Evolutionary conservation across 2,888 invertebrate genomes (phyloP).

Genomic region (Pollenia griseotomentosa): DNA sequence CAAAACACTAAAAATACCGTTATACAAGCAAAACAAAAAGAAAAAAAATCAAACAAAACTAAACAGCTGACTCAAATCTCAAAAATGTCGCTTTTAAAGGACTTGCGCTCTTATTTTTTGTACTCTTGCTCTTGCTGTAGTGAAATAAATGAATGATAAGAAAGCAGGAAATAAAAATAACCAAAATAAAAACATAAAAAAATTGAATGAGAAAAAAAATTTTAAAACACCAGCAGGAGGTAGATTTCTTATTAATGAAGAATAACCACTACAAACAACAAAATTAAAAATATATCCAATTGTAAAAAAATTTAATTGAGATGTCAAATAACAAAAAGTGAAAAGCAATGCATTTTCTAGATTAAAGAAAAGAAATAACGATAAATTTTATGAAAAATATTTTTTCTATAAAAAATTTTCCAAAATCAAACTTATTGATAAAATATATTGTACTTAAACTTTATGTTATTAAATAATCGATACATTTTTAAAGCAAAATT

Average conservation of each 20-base stretch:
- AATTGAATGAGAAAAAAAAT: neutral
- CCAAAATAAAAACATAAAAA: constrained; percentile 7
- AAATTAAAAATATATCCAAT: neutral
- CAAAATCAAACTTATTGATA: too few species aligned
- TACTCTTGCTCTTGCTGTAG: neutral
- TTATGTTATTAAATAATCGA: too few species aligned
- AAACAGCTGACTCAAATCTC: constrained; percentile 46
- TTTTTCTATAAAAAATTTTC: too few species aligned
- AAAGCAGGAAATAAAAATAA: constrained; percentile 43
- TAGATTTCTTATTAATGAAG: constrained; percentile 6
- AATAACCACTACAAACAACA: constrained; percentile 5
- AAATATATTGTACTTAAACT: too few species aligned
- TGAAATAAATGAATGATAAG: constrained; percentile 32
- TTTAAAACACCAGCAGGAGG: constrained; percentile 39
- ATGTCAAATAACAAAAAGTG: neutral
- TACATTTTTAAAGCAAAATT: too few species aligned
- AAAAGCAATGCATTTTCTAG: neutral
- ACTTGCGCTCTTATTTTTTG: constrained; percentile 46
- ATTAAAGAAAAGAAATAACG: too few species aligned
- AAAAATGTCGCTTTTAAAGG: constrained; percentile 30
- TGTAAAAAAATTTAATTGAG: constrained; percentile 2
- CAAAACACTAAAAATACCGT: constrained; percentile 2
- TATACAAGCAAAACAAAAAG: neutral
- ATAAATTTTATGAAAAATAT: too few species aligned
- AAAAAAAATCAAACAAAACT: neutral